Evolutionary conservation across 2,888 invertebrate species (phyloP).

Genomic region (Diogma glabrata): DNA sequence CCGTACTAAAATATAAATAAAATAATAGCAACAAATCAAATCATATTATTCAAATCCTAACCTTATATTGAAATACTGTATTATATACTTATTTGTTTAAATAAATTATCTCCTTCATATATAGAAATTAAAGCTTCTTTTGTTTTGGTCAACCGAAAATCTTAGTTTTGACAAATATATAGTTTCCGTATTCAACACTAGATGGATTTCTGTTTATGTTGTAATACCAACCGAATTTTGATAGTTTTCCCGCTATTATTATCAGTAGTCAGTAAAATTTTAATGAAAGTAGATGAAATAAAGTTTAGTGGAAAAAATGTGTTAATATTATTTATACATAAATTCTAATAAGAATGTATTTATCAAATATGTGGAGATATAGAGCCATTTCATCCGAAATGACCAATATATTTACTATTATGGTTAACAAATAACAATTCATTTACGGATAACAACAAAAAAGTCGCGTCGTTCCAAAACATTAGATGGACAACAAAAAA

Average conservation of each 20-base stretch:
- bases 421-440: conserved; percentile 94
- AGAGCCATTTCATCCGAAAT: conserved; percentile 83
- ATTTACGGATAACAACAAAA: conserved; percentile 85
- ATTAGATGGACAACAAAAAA: conserved; percentile 84
- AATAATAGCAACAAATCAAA: conserved; percentile 3
- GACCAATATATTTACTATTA: conserved; percentile 78
- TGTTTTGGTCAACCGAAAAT: too few species aligned
- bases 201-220: too few species aligned
- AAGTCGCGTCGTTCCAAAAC: conserved; percentile 81
- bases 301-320: conserved; percentile 89
- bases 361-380: conserved; percentile 80
- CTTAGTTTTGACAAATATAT: too few species aligned
- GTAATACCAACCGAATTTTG: too few species aligned
- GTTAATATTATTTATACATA: conserved; percentile 74
- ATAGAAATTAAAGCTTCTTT: conserved; percentile 83
- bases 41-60: conserved; percentile 36
- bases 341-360: conserved; percentile 66
- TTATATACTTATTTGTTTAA: conserved; percentile 68
- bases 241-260: too few species aligned
- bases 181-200: too few species aligned
- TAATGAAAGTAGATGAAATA: conserved; percentile 79
- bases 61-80: conserved; percentile 85
- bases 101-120: conserved; percentile 83
- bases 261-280: too few species aligned
- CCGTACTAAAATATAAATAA: conserved; percentile 54